Conservation (phyloP, 2,113 vertebrate species). For the Hydrochoerus hydrochaeris region DNA sequence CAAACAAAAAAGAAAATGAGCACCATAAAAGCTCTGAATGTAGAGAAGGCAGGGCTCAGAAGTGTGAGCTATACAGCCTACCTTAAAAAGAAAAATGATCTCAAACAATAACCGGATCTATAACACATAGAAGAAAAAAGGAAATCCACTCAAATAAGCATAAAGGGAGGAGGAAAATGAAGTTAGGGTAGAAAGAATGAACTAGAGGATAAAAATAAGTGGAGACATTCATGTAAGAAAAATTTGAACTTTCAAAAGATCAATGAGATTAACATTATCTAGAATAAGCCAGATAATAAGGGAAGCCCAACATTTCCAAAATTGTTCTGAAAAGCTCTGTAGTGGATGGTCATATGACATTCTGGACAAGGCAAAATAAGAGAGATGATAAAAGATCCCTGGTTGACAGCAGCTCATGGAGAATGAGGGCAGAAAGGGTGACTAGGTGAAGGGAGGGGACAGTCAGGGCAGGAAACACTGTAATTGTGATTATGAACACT, state of each 20-base stretch:
- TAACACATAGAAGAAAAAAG: background rate
- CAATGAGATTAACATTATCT: background rate
- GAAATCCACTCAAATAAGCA: background rate
- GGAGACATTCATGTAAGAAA: background rate
- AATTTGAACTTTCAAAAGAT: background rate
- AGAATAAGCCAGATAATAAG: background rate
- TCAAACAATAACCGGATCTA: background rate
- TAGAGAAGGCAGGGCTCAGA: background rate
- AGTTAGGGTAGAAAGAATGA: background rate
- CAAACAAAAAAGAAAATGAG: background rate
- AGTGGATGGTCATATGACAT: background rate
- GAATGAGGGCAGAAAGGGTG: background rate
- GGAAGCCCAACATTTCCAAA: background rate
- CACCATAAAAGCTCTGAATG: background rate
- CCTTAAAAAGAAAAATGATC: background rate
- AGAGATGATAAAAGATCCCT: background rate
- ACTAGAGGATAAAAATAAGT: background rate
- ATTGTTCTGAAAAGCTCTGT: background rate
- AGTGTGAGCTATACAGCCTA: background rate
- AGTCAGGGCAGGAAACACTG: no score
- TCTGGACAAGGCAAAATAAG: background rate
- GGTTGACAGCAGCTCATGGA: background rate
- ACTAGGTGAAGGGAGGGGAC: background rate
- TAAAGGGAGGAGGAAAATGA: background rate
- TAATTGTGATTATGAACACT: no score